These are phyloP conservation scores for Drosophila truncata DNA, from an alignment of 1,140 invertebrate genomes.

Conservation along the genomic window DNA sequence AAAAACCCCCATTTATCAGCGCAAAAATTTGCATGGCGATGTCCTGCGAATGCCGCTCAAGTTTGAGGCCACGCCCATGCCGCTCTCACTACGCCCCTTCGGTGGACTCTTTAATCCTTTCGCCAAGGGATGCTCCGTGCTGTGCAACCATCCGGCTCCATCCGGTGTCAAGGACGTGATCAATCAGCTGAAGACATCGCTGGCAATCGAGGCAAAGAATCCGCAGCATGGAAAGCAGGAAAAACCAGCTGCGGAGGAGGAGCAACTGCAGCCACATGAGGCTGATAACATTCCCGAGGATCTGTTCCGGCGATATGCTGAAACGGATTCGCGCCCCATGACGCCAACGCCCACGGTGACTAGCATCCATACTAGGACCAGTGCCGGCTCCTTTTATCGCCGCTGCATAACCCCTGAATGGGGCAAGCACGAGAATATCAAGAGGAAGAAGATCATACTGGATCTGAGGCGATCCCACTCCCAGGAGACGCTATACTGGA, in stretches of 20 bases:
- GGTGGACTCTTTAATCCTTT: slow-evolving; percentile 93
- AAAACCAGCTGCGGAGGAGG: slow-evolving; percentile 31
- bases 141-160: slow-evolving; percentile 93
- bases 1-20: slow-evolving; percentile 28
- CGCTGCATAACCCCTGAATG: slow-evolving; percentile 86
- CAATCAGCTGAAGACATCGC: slow-evolving; percentile 89
- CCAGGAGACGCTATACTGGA: slow-evolving; percentile 84
- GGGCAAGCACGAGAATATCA: slow-evolving; percentile 80
- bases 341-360: slow-evolving; percentile 91
- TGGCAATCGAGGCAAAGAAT: slow-evolving; percentile 85
- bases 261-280: slow-evolving; percentile 60
- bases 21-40: slow-evolving; percentile 53
- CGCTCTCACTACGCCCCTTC: slow-evolving; percentile 88
- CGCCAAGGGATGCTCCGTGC: slow-evolving; percentile 90
- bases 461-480: slow-evolving; percentile 79
- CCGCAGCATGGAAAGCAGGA: slow-evolving; percentile 40
- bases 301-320: slow-evolving; percentile 89
- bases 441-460: slow-evolving; percentile 82
- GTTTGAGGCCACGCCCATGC: slow-evolving; percentile 75
- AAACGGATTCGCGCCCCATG: slow-evolving; percentile 91
- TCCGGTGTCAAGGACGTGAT: slow-evolving; percentile 90
- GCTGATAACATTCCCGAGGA: slow-evolving; percentile 87
- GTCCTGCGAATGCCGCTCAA: slow-evolving; percentile 60
- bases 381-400: slow-evolving; percentile 79
- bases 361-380: slow-evolving; percentile 86